These are phyloP conservation scores for Platynereis dumerilii DNA, from an alignment of 2,888 invertebrate species.

Conservation along the genomic window DNA sequence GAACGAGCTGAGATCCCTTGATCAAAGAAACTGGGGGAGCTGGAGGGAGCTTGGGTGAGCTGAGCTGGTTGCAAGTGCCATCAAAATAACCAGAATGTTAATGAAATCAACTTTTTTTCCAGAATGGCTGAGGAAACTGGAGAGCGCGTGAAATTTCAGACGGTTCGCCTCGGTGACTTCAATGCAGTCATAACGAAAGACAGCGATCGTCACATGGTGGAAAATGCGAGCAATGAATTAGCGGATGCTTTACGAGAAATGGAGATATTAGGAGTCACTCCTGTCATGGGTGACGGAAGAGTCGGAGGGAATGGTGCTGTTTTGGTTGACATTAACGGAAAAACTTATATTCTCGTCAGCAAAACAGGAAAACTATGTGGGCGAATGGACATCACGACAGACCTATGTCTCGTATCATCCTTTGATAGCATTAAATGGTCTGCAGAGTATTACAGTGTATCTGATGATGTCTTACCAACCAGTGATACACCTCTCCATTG, in stretches of 20 bases:
- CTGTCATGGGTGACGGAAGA: neutral
- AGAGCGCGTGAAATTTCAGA: too few species aligned
- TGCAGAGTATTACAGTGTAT: neutral
- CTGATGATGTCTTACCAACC: neutral
- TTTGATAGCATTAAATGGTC: neutral
- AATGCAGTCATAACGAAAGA: too few species aligned
- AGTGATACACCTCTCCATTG: slow-evolving; percentile 1
- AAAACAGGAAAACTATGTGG: neutral
- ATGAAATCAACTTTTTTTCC: too few species aligned
- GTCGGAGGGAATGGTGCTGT: neutral
- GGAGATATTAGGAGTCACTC: neutral
- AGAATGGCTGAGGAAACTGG: too few species aligned
- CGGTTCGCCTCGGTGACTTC: too few species aligned
- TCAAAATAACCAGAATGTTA: too few species aligned
- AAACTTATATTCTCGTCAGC: neutral
- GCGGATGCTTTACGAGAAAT: slow-evolving; percentile 1
- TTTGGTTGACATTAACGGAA: neutral
- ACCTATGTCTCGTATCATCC: neutral
- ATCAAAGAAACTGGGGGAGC: too few species aligned
- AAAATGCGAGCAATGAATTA: neutral
- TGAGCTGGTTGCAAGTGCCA: too few species aligned
- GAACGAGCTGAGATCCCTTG: too few species aligned
- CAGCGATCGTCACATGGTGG: too few species aligned
- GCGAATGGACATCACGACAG: neutral
- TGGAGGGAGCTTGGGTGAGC: too few species aligned